Base-by-base conservation (phyloP, 2,113 vertebrate species). In the Rhizomys pruinosus region DNA sequence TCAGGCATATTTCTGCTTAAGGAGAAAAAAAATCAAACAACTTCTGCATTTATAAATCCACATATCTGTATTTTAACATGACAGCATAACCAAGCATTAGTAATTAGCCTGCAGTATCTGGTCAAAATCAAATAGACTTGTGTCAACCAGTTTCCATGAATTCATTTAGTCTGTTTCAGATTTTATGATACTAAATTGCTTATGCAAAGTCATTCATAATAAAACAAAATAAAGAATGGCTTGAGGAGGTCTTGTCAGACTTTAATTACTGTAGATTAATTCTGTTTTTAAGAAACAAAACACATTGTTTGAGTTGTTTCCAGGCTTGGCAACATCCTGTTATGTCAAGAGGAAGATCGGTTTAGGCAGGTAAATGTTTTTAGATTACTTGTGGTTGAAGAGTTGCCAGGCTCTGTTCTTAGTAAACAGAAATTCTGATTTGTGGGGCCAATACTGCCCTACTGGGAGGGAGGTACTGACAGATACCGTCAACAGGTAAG, bases 321-420 rank as follows among this genome's bases (percentile, higher is more conserved):
- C 96, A 97, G 94, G 93, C 52, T 73, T 92, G 96, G 93, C 92
- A 98, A 84, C 17, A 68, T 71, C 34, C n/a, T 27, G 20, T n/a
- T 37, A n/a, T 89, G 91, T 97, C 84, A 96, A 95, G 94, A 90
- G 0, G 89, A 87, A 95, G 95, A 97, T 96, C 47, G 79, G 97
- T 98, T 97, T 92, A 96, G 97, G 93, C 98, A 98, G 96, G 97
- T 97, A 96, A 93, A 92, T 96, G 94, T 89, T 95, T 97, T 97
- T 57, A 91, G 71, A 87, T 68, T 87, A 23, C 92, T 97, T 77
- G 95, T 97, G 87, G 76, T 96, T 89, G 96, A 94, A 85, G 27
- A 73, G 9, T 61, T 97, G 81, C 95, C 96, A 97, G 90, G 4
- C 91, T 95, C 74, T 81, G 11, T 96, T 95, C 89, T 96, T 44